Conservation (phyloP, 2,888 invertebrate species). For the Yponomeuta evonymella region DNA sequence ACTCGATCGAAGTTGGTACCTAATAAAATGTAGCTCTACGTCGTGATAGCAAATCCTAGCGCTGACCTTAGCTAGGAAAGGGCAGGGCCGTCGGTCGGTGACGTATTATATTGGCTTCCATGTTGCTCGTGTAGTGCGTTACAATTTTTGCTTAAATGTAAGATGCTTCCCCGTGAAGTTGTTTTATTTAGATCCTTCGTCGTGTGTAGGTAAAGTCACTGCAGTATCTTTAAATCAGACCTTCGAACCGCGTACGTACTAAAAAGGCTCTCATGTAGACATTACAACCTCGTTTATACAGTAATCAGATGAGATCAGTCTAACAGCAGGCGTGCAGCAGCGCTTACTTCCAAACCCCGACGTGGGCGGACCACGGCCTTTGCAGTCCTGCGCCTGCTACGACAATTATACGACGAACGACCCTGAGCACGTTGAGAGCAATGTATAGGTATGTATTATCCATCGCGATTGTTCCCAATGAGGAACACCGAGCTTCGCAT, state of each 20-base stretch:
- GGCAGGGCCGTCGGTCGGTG: conserved; percentile 20
- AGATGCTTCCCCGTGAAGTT: neutral
- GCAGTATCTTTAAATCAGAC: neutral
- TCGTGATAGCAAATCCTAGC: conserved; percentile 15
- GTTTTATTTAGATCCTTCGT: neutral
- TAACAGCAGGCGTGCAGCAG: conserved; percentile 2
- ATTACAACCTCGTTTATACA: neutral
- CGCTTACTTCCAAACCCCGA: neutral
- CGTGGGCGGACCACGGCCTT: conserved; percentile 15
- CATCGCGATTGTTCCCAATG: neutral
- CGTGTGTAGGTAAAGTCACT: neutral
- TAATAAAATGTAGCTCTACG: conserved; percentile 1
- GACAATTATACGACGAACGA: conserved; percentile 3
- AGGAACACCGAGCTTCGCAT: neutral
- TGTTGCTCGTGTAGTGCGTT: neutral
- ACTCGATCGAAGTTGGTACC: neutral
- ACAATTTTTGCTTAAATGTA: neutral
- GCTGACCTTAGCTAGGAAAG: conserved; percentile 21
- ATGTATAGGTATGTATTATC: conserved; percentile 13
- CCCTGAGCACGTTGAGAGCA: conserved; percentile 8
- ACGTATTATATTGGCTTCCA: conserved; percentile 11
- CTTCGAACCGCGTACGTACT: neutral
- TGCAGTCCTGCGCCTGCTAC: neutral
- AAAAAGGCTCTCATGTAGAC: neutral
- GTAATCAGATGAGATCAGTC: neutral